Percentiles rank a stretch among this genome's conserved stretches.
phyloP scores from a whole-genome alignment of 2,888 invertebrate genomes.

The Lymantria monacha region DNA sequence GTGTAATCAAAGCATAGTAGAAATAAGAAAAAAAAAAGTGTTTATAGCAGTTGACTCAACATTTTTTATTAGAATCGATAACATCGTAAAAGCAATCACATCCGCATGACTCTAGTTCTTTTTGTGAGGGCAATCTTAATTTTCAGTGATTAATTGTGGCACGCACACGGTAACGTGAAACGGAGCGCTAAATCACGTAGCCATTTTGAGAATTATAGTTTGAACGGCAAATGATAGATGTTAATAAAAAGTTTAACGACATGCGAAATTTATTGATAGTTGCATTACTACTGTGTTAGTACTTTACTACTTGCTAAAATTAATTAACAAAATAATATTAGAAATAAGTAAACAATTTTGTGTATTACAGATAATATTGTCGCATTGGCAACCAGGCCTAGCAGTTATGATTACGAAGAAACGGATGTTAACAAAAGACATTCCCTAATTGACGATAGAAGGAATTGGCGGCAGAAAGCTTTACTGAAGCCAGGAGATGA shows the following conservation, averaged over 20 bases:
- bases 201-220: slow-evolving; percentile 32
- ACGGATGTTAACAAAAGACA: slow-evolving; percentile 55
- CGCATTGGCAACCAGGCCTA: slow-evolving; percentile 46
- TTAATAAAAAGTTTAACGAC: slow-evolving; percentile 29
- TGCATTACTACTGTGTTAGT: slow-evolving; percentile 70
- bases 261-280: slow-evolving; percentile 67
- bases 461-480: slow-evolving; percentile 67
- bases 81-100: slow-evolving; percentile 44
- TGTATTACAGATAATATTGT: slow-evolving; percentile 63
- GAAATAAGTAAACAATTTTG: slow-evolving; percentile 10
- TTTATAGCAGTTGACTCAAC: slow-evolving; percentile 16
- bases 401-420: slow-evolving; percentile 66
- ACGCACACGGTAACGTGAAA: slow-evolving; percentile 40
- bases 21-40: slow-evolving; percentile 7
- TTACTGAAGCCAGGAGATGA: slow-evolving; percentile 53
- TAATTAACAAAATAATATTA: background rate
- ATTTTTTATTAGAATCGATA: slow-evolving; percentile 44
- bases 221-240: slow-evolving; percentile 20
- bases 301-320: slow-evolving; percentile 8
- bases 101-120: slow-evolving; percentile 41
- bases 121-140: slow-evolving; percentile 43
- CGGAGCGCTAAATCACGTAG: slow-evolving; percentile 36
- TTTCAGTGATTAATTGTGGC: slow-evolving; percentile 40
- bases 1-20: background rate
- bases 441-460: slow-evolving; percentile 56